Evolutionary conservation across 2,797 vertebrate species (phyloP), one percentile per base, ranked within the genome.

Genomic region (Limnodromus scolopaceus): DNA sequence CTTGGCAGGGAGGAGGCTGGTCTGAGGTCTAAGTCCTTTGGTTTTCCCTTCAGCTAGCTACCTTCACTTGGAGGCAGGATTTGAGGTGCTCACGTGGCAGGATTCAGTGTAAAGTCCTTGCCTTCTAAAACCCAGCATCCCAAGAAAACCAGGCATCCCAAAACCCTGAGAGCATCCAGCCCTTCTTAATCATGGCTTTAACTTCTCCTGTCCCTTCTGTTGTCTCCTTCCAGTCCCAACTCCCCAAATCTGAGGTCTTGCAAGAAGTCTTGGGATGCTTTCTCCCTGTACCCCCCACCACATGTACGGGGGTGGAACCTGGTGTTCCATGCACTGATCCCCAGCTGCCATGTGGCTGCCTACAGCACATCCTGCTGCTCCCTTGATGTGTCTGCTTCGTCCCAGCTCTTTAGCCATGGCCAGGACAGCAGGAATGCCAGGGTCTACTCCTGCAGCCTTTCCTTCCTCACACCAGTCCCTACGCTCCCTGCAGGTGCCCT

Each of bases 401-500:
- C 68, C 49, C 13, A 15, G 15, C 46, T 65, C 43, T 51, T 20
- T 18, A 61, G 49, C 28, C 2, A 0, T 20, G 14, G 10, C 32
- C 34, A 53, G 70, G 60, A 38, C 24, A 63, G 9, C 1, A 2
- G 45, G 53, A 93, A 38, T 17, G 18, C 20, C 24, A 28, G 3
- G 5, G 11, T 61, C 30, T 32, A 16, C 65, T 55, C 25, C 70
- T 78, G 19, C 16, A 16, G 51, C 27, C 38, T 89, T 87, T 81
- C 38, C 46, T 84, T 54, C 11, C 69, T 82, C 17, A 15, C 51
- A 12, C 6, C 11, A 28, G 10, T 48, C 19, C 36, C 22, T 28
- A 8, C 83, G 10, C 11, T 74, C 58, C 38, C 25, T 84, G n/a
- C 94, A 99, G 99, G 99, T 99, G 80, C 99, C 99, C 0, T 99